Base-by-base conservation (phyloP, 2,888 invertebrate genomes). In the Trachelus troglodyta region DNA sequence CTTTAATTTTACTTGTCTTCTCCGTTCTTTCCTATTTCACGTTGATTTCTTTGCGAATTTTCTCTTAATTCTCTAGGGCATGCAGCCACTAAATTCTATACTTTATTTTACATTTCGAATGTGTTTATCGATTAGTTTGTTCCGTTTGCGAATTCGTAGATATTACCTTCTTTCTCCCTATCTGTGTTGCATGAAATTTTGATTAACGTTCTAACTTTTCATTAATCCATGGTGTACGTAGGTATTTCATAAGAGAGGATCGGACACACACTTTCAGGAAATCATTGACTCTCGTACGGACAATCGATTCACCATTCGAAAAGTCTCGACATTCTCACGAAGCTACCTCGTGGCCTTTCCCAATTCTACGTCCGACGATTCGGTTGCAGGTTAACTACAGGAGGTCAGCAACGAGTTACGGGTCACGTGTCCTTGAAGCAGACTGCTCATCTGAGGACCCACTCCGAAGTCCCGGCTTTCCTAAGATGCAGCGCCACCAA, bases 351-450 rank as follows among this genome's bases (percentile, higher is more conserved):
- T 30, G 31, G 11, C 69, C 33, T 30, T 69, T 15, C 30, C 30
- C 12, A 69, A 30, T 69, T 69, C 15, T 40, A 40, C 15, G 15
- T 40, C 15, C 40, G 40, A 69, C 69, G 37, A 75, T 87, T 86
- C 77, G 87, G 84, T 90, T 90, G 80, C 89, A 90, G 90, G 82
- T 85, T 87, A 77, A 40, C 40, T 15, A 75, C 85, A 78, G 87
- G 85, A 77, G 85, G 84, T 77, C 83, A 83, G 69, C 84, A 76
- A 34, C 80, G 86, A 69, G 74, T 74, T 34, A 85, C 88, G 77
- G 90, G 91, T 80, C 91, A 91, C 80, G 86, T 91, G 76, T 90
- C 91, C 75, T 76, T 91, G 33, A 91, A 89, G 75, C 89, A 90
- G 84, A 90, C 90, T 30, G 88, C 83, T 74, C 88, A 90, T 81